Evolutionary conservation across 2,113 vertebrate species (phyloP).

Genomic region (Scopus umbretta): DNA sequence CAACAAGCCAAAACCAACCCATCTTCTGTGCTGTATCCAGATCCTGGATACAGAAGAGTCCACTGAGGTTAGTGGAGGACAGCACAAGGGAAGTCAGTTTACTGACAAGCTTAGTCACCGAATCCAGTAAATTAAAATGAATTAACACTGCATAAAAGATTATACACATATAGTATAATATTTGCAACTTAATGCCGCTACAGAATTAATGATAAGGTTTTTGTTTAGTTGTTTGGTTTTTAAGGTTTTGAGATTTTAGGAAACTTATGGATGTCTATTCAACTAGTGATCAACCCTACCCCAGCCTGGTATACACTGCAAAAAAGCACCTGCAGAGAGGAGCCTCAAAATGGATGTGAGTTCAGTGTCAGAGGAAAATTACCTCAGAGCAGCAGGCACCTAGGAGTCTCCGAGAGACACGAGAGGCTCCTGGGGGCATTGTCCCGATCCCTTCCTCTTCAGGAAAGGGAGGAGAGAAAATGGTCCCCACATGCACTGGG

Average conservation of each 20-base stretch:
- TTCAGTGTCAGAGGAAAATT: neutral
- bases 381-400: neutral
- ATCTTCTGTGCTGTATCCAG: neutral
- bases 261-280: neutral
- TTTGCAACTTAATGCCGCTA: neutral
- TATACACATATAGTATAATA: neutral
- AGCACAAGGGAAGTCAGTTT: neutral
- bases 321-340: neutral
- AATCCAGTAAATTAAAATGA: neutral
- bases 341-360: neutral
- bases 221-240: neutral
- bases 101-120: neutral
- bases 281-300: neutral
- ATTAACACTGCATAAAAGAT: neutral
- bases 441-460: neutral
- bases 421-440: neutral
- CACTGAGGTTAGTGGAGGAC: neutral
- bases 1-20: neutral
- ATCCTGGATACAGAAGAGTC: neutral
- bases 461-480: neutral
- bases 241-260: neutral
- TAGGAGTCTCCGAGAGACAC: neutral
- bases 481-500: neutral
- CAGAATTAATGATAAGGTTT: neutral
- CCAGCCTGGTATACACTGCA: neutral